phyloP scores from a whole-genome alignment of 2,113 vertebrate species.

The Empidonax traillii region DNA sequence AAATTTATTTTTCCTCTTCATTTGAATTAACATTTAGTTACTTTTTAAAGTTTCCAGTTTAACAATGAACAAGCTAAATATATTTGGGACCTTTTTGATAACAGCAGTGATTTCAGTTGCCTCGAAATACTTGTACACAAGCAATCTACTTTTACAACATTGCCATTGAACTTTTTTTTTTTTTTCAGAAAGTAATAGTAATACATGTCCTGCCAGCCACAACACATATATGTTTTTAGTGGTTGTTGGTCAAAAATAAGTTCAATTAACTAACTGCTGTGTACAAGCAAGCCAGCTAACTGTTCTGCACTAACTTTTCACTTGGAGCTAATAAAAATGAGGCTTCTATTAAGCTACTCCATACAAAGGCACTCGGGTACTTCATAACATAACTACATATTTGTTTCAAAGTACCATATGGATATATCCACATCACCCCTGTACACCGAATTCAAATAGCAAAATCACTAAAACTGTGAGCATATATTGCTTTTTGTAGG shows the following conservation, averaged over 20 bases:
- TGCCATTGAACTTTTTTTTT: background rate
- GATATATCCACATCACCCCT: background rate
- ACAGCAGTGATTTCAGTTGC: background rate
- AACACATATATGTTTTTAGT: background rate
- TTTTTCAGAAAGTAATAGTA: background rate
- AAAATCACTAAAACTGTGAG: background rate
- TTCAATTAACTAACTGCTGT: background rate
- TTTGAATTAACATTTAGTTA: background rate
- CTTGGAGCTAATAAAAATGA: background rate
- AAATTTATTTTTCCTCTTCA: background rate
- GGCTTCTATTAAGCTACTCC: background rate
- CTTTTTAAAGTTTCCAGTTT: background rate
- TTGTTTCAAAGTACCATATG: background rate
- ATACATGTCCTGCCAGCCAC: background rate
- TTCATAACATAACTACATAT: background rate
- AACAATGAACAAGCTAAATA: background rate
- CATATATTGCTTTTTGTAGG: background rate
- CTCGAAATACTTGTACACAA: background rate
- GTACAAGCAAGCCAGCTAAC: background rate
- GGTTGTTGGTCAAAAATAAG: background rate
- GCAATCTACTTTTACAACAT: background rate
- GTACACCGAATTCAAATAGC: background rate
- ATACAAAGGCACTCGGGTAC: background rate
- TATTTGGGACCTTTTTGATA: background rate
- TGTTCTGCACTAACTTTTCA: background rate